Evolutionary conservation across 2,113 vertebrate genomes (phyloP), one percentile per base, ranked within the genome.

Genomic region (Proterorhinus semilunaris): DNA sequence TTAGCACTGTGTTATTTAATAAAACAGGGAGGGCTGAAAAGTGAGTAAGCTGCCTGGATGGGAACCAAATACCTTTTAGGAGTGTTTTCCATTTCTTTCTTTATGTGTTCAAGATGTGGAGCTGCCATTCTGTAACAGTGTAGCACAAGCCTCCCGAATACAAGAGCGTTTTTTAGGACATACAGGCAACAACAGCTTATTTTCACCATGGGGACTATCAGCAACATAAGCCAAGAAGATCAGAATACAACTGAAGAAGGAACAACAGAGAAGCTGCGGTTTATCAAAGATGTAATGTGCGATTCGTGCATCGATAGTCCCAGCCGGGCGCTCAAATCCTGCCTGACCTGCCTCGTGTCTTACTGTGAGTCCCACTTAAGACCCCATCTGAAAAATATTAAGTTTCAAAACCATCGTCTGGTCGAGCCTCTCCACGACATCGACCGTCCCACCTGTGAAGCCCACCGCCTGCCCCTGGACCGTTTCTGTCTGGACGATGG

Each of bases 281-380:
- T 52, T 13, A 42, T 50, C 1, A 51, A 72, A 10, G 85, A 78
- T 43, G 85, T 91, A n/a, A 16, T 75, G 48, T 97, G 95, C 57
- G 94, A 96, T 78, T 93, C 90, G 45, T 97, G 95, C 89, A 86
- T 72, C 58, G 87, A 90, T 51, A 62, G 45, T 59, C 86, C 77
- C 21, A 84, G 44, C 1, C 66, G 44, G 2, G 96, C 94, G 0
- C 43, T 69, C 21, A 93, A 91, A 87, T 96, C 95, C 43, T 97
- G 95, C 86, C 91, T 96, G 52, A 95, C 94, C 75, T 98, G 95
- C 83, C 89, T 92, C 87, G 94, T 94, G 9, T 95, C 95, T 66
- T 96, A 94, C 92, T 96, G 95, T 70, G 27, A 80, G 62, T 91
- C 87, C 68, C 95, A 97, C 81, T 87, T 98, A 82, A 85, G 55